Percentiles rank a stretch among this genome's conserved stretches.
Evolutionary conservation across 2,113 vertebrate species (phyloP).

Genomic region (Zosterops japonicus): DNA sequence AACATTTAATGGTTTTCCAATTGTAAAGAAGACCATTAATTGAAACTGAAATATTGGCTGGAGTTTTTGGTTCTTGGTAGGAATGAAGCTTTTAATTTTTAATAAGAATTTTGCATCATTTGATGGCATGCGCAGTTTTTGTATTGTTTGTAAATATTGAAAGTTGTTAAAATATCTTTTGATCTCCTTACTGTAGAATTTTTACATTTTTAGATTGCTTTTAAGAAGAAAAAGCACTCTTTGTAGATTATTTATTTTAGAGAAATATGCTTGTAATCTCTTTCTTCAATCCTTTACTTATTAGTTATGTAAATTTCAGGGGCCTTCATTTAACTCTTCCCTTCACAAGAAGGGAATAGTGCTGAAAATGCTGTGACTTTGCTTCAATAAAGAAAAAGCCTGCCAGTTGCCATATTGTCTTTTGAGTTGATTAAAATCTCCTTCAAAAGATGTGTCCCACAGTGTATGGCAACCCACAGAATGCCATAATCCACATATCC

Average conservation of each 20-base stretch:
- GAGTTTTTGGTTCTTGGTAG: constrained; percentile 63
- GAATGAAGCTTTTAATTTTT: constrained; percentile 75
- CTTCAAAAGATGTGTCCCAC: constrained; percentile 21
- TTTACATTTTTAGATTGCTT: constrained; percentile 81
- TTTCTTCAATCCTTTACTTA: constrained; percentile 54
- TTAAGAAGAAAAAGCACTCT: constrained; percentile 72
- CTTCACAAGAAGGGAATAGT: constrained; percentile 44
- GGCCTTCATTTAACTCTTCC: constrained; percentile 65
- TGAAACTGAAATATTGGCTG: constrained; percentile 50
- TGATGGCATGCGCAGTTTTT: constrained; percentile 79
- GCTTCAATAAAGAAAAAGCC: constrained; percentile 70
- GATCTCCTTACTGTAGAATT: constrained; percentile 78
- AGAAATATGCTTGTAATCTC: constrained; percentile 68
- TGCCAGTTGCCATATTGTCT: constrained; percentile 60
- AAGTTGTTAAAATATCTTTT: constrained; percentile 81
- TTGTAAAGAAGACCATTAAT: constrained; percentile 70
- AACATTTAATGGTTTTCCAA: constrained; percentile 66
- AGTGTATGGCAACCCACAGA: neutral
- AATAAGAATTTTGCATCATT: constrained; percentile 72
- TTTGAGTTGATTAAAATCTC: constrained; percentile 31
- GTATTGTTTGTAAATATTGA: constrained; percentile 86
- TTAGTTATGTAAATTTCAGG: constrained; percentile 71
- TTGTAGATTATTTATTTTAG: constrained; percentile 92
- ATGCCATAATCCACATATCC: neutral
- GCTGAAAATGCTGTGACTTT: constrained; percentile 67